phyloP scores from a whole-genome alignment of 37 sponge, comb jelly and placozoan genomes.

The Ianthella basta region DNA sequence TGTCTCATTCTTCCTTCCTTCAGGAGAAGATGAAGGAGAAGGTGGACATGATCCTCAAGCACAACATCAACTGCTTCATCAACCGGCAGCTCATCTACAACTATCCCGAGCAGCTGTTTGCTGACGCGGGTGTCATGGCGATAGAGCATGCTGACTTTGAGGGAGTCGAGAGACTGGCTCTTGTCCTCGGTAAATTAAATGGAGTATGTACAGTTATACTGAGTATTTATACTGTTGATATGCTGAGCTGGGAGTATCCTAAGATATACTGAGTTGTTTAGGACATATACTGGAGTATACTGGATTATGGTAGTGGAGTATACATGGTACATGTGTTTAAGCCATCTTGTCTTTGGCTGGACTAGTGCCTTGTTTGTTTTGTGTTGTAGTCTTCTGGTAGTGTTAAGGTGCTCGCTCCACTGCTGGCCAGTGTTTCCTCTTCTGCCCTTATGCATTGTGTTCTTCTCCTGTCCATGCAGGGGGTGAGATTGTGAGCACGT shows the following conservation, averaged over 20 bases:
- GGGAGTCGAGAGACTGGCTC: conserved; percentile 92
- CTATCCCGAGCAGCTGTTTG: conserved; percentile 99
- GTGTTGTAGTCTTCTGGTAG: too few species aligned
- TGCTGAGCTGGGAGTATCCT: not conserved
- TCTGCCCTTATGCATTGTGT: not conserved
- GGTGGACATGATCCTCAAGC: conserved; percentile 92
- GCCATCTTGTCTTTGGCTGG: too few species aligned
- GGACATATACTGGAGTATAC: not conserved
- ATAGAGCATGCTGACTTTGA: conserved; percentile 99
- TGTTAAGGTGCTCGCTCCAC: too few species aligned
- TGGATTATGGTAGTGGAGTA: not conserved
- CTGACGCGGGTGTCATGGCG: conserved; percentile 97
- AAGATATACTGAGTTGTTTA: not conserved
- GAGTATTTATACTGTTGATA: not conserved
- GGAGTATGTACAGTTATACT: too few species aligned
- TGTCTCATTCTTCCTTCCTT: not conserved
- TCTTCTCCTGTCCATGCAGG: conserved; percentile 25
- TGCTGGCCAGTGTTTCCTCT: not conserved
- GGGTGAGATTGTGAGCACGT: conserved; percentile 99
- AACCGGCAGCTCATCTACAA: conserved; percentile 99
- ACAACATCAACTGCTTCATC: conserved; percentile 96
- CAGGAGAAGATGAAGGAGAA: conserved; percentile 99
- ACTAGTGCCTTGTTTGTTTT: too few species aligned
- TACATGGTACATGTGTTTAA: too few species aligned
- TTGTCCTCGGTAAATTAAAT: conserved; percentile 71